Percentiles rank a stretch among this genome's conserved stretches.
These are phyloP conservation scores for Chiroxiphia lanceolata DNA, from an alignment of 2,797 vertebrate genomes.

Conservation along the genomic window DNA sequence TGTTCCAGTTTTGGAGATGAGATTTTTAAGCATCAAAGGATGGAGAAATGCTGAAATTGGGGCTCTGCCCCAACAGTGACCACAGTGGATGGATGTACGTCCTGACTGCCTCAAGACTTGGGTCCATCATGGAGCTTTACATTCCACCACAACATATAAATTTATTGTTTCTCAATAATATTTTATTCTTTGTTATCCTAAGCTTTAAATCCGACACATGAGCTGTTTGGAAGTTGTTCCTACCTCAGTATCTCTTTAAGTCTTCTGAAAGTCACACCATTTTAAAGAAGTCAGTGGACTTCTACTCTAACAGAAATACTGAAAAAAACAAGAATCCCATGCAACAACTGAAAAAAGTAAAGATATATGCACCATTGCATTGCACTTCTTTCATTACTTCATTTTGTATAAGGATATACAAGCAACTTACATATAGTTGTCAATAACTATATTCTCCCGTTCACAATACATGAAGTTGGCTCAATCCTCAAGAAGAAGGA, in stretches of 20 bases:
- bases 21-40: background rate
- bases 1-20: background rate
- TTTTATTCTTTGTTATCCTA: background rate
- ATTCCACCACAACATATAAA: background rate
- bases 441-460: background rate
- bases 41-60: background rate
- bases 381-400: background rate
- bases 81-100: fast-evolving
- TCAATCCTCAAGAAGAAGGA: background rate
- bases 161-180: background rate
- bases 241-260: background rate
- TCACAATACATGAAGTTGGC: background rate
- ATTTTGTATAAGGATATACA: background rate
- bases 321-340: background rate
- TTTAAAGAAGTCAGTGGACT: background rate
- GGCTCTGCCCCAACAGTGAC: background rate
- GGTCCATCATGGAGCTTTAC: background rate
- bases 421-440: background rate
- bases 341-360: background rate
- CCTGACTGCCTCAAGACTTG: background rate
- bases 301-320: background rate
- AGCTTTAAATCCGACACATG: background rate
- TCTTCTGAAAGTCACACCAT: background rate
- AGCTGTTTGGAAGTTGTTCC: background rate
- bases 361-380: background rate